Percentiles rank a stretch among this genome's conserved stretches.
Evolutionary conservation across 2,113 vertebrate genomes (phyloP).

Genomic region (Patagioenas fasciata): DNA sequence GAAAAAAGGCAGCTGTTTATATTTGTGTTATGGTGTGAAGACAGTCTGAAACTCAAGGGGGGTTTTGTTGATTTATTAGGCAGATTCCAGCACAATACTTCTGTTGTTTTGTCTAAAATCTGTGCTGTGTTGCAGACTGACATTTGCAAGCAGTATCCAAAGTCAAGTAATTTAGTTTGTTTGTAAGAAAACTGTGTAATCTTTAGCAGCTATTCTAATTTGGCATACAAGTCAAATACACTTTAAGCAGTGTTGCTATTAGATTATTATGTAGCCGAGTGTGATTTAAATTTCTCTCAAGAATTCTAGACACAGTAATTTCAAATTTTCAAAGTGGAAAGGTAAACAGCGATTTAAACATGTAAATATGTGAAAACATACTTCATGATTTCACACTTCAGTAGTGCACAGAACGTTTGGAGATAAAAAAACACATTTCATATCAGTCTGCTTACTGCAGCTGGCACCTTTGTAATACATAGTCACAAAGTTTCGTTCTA

Average conservation of each 20-base stretch:
- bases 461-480: background rate
- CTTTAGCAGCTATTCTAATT: background rate
- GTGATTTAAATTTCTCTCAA: background rate
- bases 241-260: background rate
- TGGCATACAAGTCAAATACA: background rate
- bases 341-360: background rate
- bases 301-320: background rate
- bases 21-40: background rate
- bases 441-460: background rate
- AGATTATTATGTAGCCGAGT: background rate
- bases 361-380: background rate
- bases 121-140: background rate
- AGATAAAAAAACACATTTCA: background rate
- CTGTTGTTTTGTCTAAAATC: background rate
- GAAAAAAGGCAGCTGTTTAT: constrained; percentile 37
- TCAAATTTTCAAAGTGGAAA: background rate
- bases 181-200: background rate
- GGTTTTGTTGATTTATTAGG: background rate
- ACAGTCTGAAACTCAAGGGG: background rate
- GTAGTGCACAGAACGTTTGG: background rate
- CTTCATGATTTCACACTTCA: background rate
- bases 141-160: background rate
- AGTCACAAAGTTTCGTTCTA: background rate
- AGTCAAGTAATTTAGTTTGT: background rate
- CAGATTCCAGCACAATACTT: background rate